Base-by-base conservation (phyloP, 2,888 invertebrate genomes). In the Sminthurides aquaticus region DNA sequence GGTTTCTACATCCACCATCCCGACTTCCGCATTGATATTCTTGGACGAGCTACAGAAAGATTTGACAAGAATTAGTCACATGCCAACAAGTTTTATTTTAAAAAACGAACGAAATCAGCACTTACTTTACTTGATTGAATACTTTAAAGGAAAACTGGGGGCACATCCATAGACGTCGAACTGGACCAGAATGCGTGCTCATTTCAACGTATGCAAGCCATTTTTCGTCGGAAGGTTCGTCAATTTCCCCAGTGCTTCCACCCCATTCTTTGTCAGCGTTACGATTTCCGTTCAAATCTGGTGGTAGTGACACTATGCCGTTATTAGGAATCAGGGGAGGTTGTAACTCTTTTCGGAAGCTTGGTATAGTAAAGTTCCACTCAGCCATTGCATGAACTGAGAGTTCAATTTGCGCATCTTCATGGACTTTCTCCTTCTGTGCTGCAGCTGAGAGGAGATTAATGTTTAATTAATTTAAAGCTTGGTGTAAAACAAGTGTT, bases 91-190 rank as follows among this genome's bases (percentile, higher is more conserved):
- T 24, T 11, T 11, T 56, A 8, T 26, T 26, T 49, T 11, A 24
- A 5, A 61, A n/a, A 58, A n/a, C 25, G 15, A n/a, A 15, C 25
- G 34, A 48, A 49, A 25, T 15, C 49, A 49, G 20, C 24, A 20
- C 56, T 48, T 49, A 64, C 64, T 57, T 64, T 3, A 54, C 15
- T 3, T 29, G 67, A 29, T 76, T 87, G 78, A 91, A 93, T 11
- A 92, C 92, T 81, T 95, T 96, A 81, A 99, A 98, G 28, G 91
- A 88, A 79, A 98, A 98, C 81, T 99, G 98, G n/a, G 99, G 99
- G 11, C 98, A 98, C 95, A 98, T 97, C 98, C 99, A 99, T 26
- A 99, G 84, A 25, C 93, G 83, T 24, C 84, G 85, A 79, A 95
- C 95, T 8, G 98, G 98, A 22, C 96, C 97, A 2, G 91, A 90